phyloP scores from a whole-genome alignment of 2,888 invertebrate genomes.

The Parapristionchus giblindavisi region DNA sequence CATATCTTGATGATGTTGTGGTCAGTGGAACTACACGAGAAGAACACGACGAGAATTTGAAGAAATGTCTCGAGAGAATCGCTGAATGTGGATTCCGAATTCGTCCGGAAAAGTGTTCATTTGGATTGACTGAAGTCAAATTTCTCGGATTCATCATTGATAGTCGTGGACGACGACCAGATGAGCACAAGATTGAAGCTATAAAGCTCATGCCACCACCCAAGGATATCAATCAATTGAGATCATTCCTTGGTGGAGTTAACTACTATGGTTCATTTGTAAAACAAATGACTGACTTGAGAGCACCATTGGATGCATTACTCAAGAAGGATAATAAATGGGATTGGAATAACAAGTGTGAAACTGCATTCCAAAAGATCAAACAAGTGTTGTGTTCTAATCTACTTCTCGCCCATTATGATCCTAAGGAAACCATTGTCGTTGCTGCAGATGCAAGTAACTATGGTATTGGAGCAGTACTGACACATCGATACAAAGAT shows the following conservation, averaged over 20 bases:
- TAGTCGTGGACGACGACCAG: conserved; percentile 42
- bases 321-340: conserved; percentile 32
- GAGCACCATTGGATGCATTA: conserved; percentile 29
- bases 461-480: conserved; percentile 65
- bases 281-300: conserved; percentile 28
- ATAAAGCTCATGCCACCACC: conserved; percentile 34
- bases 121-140: conserved; percentile 41
- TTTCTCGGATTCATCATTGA: conserved; percentile 50
- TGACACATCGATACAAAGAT: conserved; percentile 55
- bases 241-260: conserved; percentile 41
- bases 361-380: conserved; percentile 38
- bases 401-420: conserved; percentile 64
- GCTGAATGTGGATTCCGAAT: conserved; percentile 47
- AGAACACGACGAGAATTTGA: too few species aligned
- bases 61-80: too few species aligned
- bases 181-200: conserved; percentile 44
- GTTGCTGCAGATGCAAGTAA: conserved; percentile 71
- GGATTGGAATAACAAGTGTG: conserved; percentile 40
- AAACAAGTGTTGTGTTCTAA: conserved; percentile 42
- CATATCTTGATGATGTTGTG: too few species aligned
- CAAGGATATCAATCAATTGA: conserved; percentile 18
- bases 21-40: too few species aligned
- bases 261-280: conserved; percentile 45
- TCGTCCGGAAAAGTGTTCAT: conserved; percentile 49
- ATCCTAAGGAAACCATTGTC: conserved; percentile 60